Base-by-base conservation (phyloP, 1,140 invertebrate species). In the Drosophila ercepeae region DNA sequence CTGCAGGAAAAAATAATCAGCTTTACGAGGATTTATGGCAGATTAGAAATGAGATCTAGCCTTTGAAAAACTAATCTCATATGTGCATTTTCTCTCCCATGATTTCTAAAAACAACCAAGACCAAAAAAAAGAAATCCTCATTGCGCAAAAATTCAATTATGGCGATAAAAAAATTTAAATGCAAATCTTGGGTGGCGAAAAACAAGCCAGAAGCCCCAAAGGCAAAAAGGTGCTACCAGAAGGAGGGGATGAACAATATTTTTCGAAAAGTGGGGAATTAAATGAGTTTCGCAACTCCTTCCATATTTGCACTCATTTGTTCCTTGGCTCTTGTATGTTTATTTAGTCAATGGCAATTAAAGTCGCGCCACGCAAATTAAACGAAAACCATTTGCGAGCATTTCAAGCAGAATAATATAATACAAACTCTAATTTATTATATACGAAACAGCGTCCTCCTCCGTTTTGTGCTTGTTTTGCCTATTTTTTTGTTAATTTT, bases 381-480 rank as follows among this genome's bases (percentile, higher is more conserved):
- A 84, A 84, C 73, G 78, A 86, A 75, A 84, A 75, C 57, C 81
- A 70, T 84, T 84, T 84, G 76, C 63, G 67, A 69, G 60, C 76
- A 86, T 84, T 84, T 84, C 81, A 84, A 84, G 81, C 81, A 75
- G 81, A 84, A 86, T 86, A 74, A 86, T 76, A 84, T 86, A 84
- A 84, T 84, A 76, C 81, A 86, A 79, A 84, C 81, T 84, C 83
- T 86, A 84, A 86, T 86, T 84, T 84, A 84, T 86, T 86, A 86
- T 84, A 84, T 86, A 81, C 75, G 72, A 76, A 73, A 34, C 64
- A 50, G 57, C 74, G 78, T 60, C 25, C 29, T 36, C 34, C 32
- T 64, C 59, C 71, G 39, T 18, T 44, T 34, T 52, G 53, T 49
- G 32, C 44, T 34, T 54, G 29, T 49, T 67, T 52, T 57, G 36